Evolutionary conservation across 2,797 vertebrate species (phyloP).

Genomic region (Micropoecilia bifurca): DNA sequence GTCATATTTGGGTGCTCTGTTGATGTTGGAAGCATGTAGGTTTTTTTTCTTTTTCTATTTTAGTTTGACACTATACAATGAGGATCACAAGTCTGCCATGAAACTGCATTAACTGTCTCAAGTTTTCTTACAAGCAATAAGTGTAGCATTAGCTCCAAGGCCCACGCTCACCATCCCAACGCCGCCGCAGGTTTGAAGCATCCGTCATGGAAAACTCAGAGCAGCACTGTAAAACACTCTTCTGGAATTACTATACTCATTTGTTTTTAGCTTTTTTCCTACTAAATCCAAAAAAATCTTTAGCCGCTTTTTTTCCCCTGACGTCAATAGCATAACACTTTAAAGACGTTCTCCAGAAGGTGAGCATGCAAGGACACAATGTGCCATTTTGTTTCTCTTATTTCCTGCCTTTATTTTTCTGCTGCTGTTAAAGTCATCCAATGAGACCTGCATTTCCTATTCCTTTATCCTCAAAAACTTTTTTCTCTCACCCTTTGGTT

Average conservation of each 20-base stretch:
- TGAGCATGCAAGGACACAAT: slow-evolving; percentile 45
- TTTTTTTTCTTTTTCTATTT: slow-evolving; percentile 66
- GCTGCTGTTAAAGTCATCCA: slow-evolving; percentile 28
- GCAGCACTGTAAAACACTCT: slow-evolving; percentile 47
- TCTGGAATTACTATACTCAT: slow-evolving; percentile 36
- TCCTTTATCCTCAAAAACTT: slow-evolving; percentile 2
- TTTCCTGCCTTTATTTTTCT: slow-evolving; percentile 54
- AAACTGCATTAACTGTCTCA: slow-evolving; percentile 79
- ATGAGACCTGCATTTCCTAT: slow-evolving; percentile 25
- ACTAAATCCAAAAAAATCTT: slow-evolving; percentile 57
- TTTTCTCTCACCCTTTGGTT: slow-evolving; percentile 18
- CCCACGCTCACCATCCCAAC: slow-evolving; percentile 61
- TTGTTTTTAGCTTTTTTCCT: slow-evolving; percentile 11
- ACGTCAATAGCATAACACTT: slow-evolving; percentile 26
- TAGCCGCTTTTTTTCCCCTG: slow-evolving; percentile 14
- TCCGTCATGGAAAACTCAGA: slow-evolving; percentile 42
- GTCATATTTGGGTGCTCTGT: slow-evolving; percentile 75
- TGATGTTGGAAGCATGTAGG: slow-evolving; percentile 85
- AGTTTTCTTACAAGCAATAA: slow-evolving; percentile 88
- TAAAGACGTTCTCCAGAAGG: slow-evolving; percentile 34
- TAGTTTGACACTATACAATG: slow-evolving; percentile 62
- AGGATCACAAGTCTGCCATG: slow-evolving; percentile 81
- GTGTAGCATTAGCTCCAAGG: slow-evolving; percentile 87
- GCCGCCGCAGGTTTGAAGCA: slow-evolving; percentile 17
- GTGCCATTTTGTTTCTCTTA: slow-evolving; percentile 63